Conservation (phyloP, 2,888 invertebrate genomes). For the Melangyna quadrimaculata region DNA sequence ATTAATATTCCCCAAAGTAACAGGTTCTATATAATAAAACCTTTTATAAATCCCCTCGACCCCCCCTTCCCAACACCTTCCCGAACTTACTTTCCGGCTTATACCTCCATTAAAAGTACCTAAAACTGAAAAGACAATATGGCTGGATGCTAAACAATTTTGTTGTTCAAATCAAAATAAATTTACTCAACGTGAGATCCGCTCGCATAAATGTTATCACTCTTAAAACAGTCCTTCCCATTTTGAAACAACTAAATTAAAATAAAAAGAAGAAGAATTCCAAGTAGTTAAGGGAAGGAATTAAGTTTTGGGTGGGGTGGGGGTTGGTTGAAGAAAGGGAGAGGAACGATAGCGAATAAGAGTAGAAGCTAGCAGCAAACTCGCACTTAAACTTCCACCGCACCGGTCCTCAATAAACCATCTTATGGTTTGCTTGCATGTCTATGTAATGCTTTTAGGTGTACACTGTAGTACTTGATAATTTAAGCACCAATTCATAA, state of each 20-base stretch:
- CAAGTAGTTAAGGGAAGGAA: neutral
- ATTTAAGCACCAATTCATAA: constrained; percentile 68
- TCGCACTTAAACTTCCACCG: constrained; percentile 22
- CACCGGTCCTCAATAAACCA: constrained; percentile 60
- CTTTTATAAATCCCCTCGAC: neutral
- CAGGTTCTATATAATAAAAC: constrained; percentile 32
- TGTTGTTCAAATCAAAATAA: constrained; percentile 62
- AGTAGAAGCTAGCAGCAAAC: no score
- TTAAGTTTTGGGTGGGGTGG: neutral
- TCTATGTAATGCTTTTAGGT: constrained; percentile 6
- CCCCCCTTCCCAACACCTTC: neutral
- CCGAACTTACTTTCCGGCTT: neutral
- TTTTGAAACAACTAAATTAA: constrained; percentile 58
- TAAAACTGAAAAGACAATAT: constrained; percentile 32
- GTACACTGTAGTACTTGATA: constrained; percentile 39
- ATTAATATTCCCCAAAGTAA: constrained; percentile 38
- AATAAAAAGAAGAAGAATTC: constrained; percentile 29
- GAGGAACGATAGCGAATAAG: neutral
- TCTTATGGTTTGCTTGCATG: constrained; percentile 22
- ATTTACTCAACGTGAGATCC: constrained; percentile 51
- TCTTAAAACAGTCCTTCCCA: constrained; percentile 19
- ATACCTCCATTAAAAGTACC: neutral
- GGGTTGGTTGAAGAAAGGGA: neutral
- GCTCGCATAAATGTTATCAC: constrained; percentile 57
- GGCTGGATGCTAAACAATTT: constrained; percentile 24